phyloP scores from a whole-genome alignment of 2,797 vertebrate genomes.

The Knipowitschia caucasica region DNA sequence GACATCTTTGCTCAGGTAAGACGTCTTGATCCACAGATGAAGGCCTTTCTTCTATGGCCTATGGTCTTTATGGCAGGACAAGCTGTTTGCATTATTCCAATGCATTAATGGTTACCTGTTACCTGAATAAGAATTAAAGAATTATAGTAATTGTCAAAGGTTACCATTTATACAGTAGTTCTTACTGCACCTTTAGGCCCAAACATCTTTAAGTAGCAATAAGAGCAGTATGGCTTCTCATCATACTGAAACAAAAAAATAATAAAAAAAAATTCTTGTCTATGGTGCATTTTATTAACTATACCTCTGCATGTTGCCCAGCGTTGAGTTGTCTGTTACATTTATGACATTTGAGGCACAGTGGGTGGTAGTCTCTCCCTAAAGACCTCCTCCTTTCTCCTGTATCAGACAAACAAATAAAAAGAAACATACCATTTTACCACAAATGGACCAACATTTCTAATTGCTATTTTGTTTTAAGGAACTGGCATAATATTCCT shows the following conservation, averaged over 20 bases:
- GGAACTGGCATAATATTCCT: too few relatives aligned
- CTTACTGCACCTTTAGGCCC: conserved; percentile 70
- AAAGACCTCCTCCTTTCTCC: conserved; percentile 81
- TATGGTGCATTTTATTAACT: background rate
- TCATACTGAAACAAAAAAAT: conserved; percentile 72
- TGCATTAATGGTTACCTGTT: conserved; percentile 45
- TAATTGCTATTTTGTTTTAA: too few relatives aligned
- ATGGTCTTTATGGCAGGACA: conserved; percentile 6
- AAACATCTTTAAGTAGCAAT: conserved; percentile 80
- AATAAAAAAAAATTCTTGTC: background rate
- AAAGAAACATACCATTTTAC: background rate
- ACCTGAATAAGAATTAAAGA: conserved; percentile 52
- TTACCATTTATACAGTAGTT: too few relatives aligned
- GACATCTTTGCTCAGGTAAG: background rate
- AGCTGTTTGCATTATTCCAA: conserved; percentile 17
- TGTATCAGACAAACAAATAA: conserved; percentile 28
- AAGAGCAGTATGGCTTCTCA: conserved; percentile 79
- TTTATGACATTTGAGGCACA: conserved; percentile 81
- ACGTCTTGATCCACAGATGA: background rate
- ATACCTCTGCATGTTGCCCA: conserved; percentile 79
- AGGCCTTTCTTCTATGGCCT: background rate
- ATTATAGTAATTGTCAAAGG: conserved; percentile 18
- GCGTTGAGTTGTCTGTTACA: conserved; percentile 80
- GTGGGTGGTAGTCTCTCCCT: conserved; percentile 82
- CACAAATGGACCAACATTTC: too few relatives aligned